Base-by-base conservation (phyloP, 2,113 vertebrate species). In the Protomyctophum bolini region DNA sequence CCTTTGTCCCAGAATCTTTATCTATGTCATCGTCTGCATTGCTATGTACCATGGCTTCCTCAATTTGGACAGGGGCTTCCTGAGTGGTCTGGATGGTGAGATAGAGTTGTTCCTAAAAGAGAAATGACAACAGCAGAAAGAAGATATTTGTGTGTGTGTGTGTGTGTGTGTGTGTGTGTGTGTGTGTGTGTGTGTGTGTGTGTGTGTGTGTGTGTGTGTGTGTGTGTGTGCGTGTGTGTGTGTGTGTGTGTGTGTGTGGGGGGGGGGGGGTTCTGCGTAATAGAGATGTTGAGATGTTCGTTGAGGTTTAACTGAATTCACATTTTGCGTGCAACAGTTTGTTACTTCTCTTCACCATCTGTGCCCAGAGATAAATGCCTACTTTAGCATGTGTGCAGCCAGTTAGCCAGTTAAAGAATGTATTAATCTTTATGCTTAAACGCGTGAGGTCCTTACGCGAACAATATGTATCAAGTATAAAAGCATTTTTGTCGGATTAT, bases 1-100 rank as follows among this genome's bases (percentile, higher is more conserved):
- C 92, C 89, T 92, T 92, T 83, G 92, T 91, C 52, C 82, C 88
- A 0, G 80, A 82, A 4, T 91, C 90, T 67, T 84, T 89, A 65
- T 90, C 86, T 59, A 84, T 60, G 21, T 91, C 87, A 21, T 91
- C 88, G 7, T 90, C 85, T 48, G 47, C 21, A 14, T 77, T 65
- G 59, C 76, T 67, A 6, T 52, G 57, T 2, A 51, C 28, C n/a
- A 56, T 68, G 33, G 70, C 59, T 4, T 84, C 84, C 33, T 75
- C 87, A 29, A 54, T 14, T 6, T 47, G 73, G 70, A 60, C 52
- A 6, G 83, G 70, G 56, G n/a, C 46, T 51, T 77, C n/a, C 46
- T 59, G 2, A 10, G 9, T 12, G 8, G 49, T 15, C 1, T 21
- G 66, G 11, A 11, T 49, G 63, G 14, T 6, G 14, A 47, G 7